Percentiles rank a stretch among this genome's conserved stretches.
Evolutionary conservation across 2,888 invertebrate genomes (phyloP).

Genomic region (Hoplodrina ambigua): DNA sequence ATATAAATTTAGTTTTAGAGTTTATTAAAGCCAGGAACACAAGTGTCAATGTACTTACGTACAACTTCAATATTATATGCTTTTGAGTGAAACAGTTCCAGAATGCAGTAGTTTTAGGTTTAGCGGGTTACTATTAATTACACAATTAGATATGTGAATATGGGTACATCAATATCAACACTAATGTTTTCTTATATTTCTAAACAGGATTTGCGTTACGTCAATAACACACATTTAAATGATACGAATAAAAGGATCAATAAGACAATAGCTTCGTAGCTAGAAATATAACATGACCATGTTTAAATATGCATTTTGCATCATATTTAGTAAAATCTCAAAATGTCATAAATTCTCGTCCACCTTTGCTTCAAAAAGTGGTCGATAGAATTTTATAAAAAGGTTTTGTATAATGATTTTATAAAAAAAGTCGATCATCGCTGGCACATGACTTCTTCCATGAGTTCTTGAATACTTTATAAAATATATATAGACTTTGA

Average conservation of each 20-base stretch:
- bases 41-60: slow-evolving; percentile 76
- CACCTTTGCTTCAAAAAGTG: slow-evolving; percentile 31
- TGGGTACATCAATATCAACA: slow-evolving; percentile 59
- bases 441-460: slow-evolving; percentile 41
- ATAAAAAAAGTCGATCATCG: slow-evolving; percentile 53
- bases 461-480: slow-evolving; percentile 65
- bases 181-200: slow-evolving; percentile 52
- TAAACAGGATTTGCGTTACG: slow-evolving; percentile 43
- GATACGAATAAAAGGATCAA: slow-evolving; percentile 36
- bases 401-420: slow-evolving; percentile 45
- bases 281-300: slow-evolving; percentile 8
- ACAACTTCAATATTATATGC: slow-evolving; percentile 65
- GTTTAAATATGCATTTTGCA: slow-evolving; percentile 33
- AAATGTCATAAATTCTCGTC: slow-evolving; percentile 20
- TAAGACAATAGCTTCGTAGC: slow-evolving; percentile 27
- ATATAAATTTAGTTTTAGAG: slow-evolving; percentile 68
- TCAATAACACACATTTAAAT: slow-evolving; percentile 49
- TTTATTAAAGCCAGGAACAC: slow-evolving; percentile 89
- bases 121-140: slow-evolving; percentile 40
- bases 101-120: slow-evolving; percentile 52
- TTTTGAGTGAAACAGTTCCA: slow-evolving; percentile 65
- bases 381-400: slow-evolving; percentile 48
- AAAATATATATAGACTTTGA: slow-evolving; percentile 77
- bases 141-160: slow-evolving; percentile 54
- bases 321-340: slow-evolving; percentile 13